Percentiles rank a stretch among this genome's conserved stretches.
These are phyloP conservation scores for Pogonocichla stellata DNA, from an alignment of 2,113 vertebrate genomes.

Conservation along the genomic window DNA sequence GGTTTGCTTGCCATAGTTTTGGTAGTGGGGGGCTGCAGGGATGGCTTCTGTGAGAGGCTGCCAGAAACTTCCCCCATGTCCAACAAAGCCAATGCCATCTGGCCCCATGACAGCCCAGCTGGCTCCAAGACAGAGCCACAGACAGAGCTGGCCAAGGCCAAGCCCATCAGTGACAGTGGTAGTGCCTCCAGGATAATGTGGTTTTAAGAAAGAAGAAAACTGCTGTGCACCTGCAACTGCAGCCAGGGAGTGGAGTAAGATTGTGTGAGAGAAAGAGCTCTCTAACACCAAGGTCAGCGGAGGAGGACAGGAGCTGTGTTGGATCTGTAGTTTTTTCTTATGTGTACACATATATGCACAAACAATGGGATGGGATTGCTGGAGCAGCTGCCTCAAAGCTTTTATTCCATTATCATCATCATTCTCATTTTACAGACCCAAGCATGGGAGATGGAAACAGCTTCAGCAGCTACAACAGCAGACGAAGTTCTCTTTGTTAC, in stretches of 20 bases:
- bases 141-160: neutral
- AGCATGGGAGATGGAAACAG: no score
- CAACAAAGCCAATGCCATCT: neutral
- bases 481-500: no score
- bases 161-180: accelerated
- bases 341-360: no score
- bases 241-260: neutral
- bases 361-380: no score
- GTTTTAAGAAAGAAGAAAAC: neutral
- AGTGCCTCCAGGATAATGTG: neutral
- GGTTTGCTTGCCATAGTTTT: neutral
- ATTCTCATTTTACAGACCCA: no score
- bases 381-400: no score
- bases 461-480: no score
- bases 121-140: neutral
- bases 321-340: no score
- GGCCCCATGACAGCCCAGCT: neutral
- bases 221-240: neutral
- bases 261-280: neutral
- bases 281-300: neutral
- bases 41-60: neutral
- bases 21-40: neutral
- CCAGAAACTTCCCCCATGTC: neutral
- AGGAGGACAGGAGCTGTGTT: no score
- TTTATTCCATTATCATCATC: no score